Conservation (phyloP, 2,888 invertebrate species). For the Pristionchus entomophagus region DNA sequence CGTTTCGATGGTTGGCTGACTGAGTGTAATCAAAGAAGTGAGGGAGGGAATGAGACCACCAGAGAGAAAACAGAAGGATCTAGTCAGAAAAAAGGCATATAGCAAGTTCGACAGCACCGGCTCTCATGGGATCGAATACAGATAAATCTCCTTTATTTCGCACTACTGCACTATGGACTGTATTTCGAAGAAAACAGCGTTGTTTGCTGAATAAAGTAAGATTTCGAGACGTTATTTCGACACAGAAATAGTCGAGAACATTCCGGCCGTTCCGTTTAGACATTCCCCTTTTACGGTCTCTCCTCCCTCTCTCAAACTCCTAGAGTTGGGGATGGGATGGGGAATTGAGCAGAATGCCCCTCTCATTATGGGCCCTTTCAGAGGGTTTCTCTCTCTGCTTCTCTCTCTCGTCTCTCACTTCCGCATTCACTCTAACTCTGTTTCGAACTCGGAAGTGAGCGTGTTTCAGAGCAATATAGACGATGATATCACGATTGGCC, state of each 20-base stretch:
- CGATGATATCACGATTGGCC: too few species aligned
- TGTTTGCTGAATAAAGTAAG: too few species aligned
- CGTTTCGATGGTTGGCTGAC: not conserved
- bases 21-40: not conserved
- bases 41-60: not conserved
- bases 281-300: constrained; percentile 17
- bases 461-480: too few species aligned
- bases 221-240: too few species aligned
- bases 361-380: constrained; percentile 33
- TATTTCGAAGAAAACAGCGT: too few species aligned
- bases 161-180: too few species aligned
- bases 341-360: constrained; percentile 18
- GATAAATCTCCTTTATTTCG: too few species aligned
- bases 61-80: not conserved
- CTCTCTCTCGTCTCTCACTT: not conserved
- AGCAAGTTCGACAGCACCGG: too few species aligned
- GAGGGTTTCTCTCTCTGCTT: not conserved
- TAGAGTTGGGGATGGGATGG: constrained; percentile 1
- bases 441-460: too few species aligned
- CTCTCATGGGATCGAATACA: too few species aligned
- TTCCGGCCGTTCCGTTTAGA: not conserved
- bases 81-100: too few species aligned
- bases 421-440: not conserved
- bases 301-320: not conserved
- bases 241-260: too few species aligned